Conservation (phyloP, 2,113 vertebrate genomes). For the Sander vitreus region DNA sequence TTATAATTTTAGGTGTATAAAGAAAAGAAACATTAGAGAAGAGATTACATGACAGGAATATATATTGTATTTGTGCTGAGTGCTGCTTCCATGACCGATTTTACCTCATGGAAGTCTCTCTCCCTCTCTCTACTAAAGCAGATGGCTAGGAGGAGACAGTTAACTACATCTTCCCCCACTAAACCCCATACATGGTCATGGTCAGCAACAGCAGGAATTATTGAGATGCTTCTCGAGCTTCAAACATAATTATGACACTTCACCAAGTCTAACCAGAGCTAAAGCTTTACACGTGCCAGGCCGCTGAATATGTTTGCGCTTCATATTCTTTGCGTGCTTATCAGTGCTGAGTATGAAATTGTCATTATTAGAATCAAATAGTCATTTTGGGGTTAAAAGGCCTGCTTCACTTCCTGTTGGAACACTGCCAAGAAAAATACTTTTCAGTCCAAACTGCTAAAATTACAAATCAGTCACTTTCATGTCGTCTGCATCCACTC, state of each 20-base stretch:
- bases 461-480: conserved; percentile 14
- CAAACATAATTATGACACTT: conserved; percentile 10
- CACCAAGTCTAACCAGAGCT: conserved; percentile 6
- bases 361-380: conserved; percentile 24
- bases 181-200: conserved; percentile 51
- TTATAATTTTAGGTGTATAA: neutral
- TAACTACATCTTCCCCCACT: conserved; percentile 16
- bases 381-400: neutral
- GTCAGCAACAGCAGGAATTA: conserved; percentile 26
- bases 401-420: conserved; percentile 45
- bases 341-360: conserved; percentile 24
- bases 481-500: neutral
- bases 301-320: neutral
- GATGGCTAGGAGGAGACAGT: conserved; percentile 23
- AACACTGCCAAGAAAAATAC: conserved; percentile 28
- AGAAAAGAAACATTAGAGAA: neutral
- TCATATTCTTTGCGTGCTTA: neutral
- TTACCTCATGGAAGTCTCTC: conserved; percentile 7
- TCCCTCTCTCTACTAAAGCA: neutral
- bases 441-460: neutral
- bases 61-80: neutral
- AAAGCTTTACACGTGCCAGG: neutral
- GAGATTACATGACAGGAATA: neutral
- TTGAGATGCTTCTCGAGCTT: conserved; percentile 21
- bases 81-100: neutral